phyloP scores from a whole-genome alignment of 2,888 invertebrate species.

The Callinectes sapidus region DNA sequence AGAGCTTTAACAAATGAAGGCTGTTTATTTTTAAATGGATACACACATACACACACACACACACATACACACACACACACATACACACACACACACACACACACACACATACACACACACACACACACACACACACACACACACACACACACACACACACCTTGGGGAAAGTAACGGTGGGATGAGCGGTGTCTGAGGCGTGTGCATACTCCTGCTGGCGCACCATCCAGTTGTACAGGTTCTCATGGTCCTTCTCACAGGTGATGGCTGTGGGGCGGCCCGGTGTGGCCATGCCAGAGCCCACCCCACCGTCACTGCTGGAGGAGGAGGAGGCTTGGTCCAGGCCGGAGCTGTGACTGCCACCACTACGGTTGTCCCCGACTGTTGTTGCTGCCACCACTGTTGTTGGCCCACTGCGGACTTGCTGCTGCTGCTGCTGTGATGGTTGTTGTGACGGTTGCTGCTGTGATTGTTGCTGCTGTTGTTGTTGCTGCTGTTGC shows the following conservation, averaged over 20 bases:
- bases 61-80: neutral
- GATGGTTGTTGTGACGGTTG: neutral
- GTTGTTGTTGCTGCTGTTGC: neutral
- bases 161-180: conserved; percentile 62
- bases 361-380: conserved; percentile 49
- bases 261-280: conserved; percentile 46
- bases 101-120: neutral
- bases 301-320: conserved; percentile 54
- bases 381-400: neutral
- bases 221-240: conserved; percentile 97
- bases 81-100: conserved; percentile 3
- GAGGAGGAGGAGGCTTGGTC: conserved; percentile 58
- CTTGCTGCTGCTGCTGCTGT: conserved; percentile 1
- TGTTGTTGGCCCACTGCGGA: conserved; percentile 36
- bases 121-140: neutral
- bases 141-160: conserved; percentile 9
- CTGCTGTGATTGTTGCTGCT: neutral
- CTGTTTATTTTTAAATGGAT: too few relatives aligned
- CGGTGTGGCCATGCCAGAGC: conserved; percentile 59
- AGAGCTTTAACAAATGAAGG: too few relatives aligned
- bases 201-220: conserved; percentile 85
- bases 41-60: too few relatives aligned
- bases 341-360: conserved; percentile 57
- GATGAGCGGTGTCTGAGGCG: conserved; percentile 74
- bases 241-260: conserved; percentile 75